Evolutionary conservation across 2,888 invertebrate genomes (phyloP), one percentile per base, ranked within the genome.

Genomic region (Hirtodrosophila cameraria): DNA sequence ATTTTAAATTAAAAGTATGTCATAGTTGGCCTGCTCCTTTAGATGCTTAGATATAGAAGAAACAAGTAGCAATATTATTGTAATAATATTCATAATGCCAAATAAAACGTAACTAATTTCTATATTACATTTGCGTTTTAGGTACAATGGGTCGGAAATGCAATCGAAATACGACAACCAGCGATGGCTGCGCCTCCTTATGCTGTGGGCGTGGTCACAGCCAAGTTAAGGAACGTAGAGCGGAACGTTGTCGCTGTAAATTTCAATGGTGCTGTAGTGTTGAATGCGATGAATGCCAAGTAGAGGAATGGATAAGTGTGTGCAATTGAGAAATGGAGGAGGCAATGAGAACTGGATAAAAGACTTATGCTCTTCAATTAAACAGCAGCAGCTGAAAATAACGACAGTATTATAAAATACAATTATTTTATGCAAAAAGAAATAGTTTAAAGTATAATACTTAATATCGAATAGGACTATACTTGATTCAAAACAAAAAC

Each of bases 211-310:
- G 97, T 80, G 97, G 97, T 0, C 95, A 96, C 91, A 95, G 95
- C 86, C 94, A 96, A 67, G 93, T 96, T 61, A 93, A 95, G 71
- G 95, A 95, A 88, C 93, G 94, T 43, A 94, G 94, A 69, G 93
- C 94, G 49, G 96, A 97, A 87, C 93, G 95, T 20, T 98, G 98
- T 90, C 94, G 95, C 89, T 98, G 98, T 91, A 95, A 95, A 80
- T 98, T 98, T 91, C 94, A 96, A 83, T 98, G 98, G 97, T 98
- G 98, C 92, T 98, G 98, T 91, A 92, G 94, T 67, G 98, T 98
- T 15, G 94, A 96, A 89, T 98, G 98, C 89, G 94, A 97, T 83
- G 95, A 94, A 87, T 98, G 98, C 90, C 94, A 94, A 38, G 93
- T 95, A 58, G 96, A 96, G 81, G 96, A 96, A 88, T 96, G 97